phyloP scores from a whole-genome alignment of 2,113 vertebrate species.

The Dicerorhinus sumatrensis region DNA sequence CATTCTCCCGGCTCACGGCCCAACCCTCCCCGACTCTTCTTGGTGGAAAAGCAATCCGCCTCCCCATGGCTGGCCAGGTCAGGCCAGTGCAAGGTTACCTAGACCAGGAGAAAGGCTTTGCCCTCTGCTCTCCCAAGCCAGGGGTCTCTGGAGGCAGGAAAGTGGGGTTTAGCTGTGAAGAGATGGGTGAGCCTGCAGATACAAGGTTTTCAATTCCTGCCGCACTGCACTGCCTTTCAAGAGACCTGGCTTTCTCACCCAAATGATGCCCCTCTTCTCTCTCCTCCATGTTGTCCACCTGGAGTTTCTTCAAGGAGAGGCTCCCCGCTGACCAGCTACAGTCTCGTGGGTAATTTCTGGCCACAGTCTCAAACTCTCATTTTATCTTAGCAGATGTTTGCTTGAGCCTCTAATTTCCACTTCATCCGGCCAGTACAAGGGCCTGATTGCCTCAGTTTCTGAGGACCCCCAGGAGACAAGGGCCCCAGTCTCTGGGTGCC shows the following conservation, averaged over 20 bases:
- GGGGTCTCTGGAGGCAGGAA: not conserved
- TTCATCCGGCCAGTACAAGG: not conserved
- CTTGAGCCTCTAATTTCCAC: not conserved
- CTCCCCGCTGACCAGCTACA: not conserved
- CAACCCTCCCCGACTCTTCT: too few species aligned
- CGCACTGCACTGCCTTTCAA: not conserved
- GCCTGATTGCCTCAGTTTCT: not conserved
- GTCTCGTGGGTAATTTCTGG: not conserved
- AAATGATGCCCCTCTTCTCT: not conserved
- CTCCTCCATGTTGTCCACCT: accelerated
- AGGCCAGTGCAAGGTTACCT: not conserved
- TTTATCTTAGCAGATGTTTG: not conserved
- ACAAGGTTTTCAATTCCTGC: not conserved
- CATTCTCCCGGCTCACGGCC: not conserved
- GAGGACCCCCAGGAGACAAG: not conserved
- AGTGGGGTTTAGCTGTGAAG: not conserved
- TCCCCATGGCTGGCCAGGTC: too few species aligned
- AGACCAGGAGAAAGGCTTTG: not conserved
- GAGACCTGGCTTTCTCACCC: not conserved
- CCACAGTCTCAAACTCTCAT: not conserved
- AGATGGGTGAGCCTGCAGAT: not conserved
- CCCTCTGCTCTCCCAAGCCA: not conserved
- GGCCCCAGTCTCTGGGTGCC: accelerated
- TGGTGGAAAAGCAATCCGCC: not conserved
- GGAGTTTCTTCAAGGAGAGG: not conserved